phyloP scores from a whole-genome alignment of 2,797 vertebrate genomes.

The Fundulus diaphanus region DNA sequence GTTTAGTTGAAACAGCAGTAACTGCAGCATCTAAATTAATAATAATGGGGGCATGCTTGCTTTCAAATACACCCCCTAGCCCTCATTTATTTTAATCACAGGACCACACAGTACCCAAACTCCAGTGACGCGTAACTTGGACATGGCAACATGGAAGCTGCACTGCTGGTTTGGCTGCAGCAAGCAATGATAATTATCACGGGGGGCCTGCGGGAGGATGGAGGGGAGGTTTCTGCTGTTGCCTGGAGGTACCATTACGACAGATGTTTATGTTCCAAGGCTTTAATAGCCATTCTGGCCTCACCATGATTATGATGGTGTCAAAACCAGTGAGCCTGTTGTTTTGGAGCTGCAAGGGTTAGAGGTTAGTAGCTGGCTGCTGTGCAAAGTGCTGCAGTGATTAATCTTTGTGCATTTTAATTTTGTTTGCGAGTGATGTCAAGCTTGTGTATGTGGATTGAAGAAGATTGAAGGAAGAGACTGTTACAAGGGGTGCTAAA shows the following conservation, averaged over 20 bases:
- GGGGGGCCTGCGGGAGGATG: constrained; percentile 38
- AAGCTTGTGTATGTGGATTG: background rate
- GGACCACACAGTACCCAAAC: constrained; percentile 26
- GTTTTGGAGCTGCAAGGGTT: constrained; percentile 35
- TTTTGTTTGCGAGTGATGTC: constrained; percentile 3
- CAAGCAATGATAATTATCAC: constrained; percentile 59
- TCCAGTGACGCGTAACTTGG: constrained; percentile 43
- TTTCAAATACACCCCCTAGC: constrained; percentile 31
- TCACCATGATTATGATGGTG: constrained; percentile 15
- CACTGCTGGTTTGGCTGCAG: constrained; percentile 36
- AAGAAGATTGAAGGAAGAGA: background rate
- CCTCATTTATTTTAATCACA: constrained; percentile 60
- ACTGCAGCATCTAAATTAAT: constrained; percentile 12
- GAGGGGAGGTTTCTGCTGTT: constrained; percentile 22
- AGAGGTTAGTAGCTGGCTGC: constrained; percentile 9
- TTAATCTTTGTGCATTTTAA: constrained; percentile 30
- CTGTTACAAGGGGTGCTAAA: background rate
- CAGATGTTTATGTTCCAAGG: constrained; percentile 58
- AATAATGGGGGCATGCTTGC: background rate
- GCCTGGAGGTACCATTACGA: constrained; percentile 44
- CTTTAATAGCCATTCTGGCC: constrained; percentile 12
- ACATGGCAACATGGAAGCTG: constrained; percentile 25
- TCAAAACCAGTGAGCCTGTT: constrained; percentile 21
- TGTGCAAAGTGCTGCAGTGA: constrained; percentile 34
- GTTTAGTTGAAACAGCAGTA: background rate